These are phyloP conservation scores for Eupithecia pulchellata DNA, from an alignment of 2,888 invertebrate species.

Conservation along the genomic window DNA sequence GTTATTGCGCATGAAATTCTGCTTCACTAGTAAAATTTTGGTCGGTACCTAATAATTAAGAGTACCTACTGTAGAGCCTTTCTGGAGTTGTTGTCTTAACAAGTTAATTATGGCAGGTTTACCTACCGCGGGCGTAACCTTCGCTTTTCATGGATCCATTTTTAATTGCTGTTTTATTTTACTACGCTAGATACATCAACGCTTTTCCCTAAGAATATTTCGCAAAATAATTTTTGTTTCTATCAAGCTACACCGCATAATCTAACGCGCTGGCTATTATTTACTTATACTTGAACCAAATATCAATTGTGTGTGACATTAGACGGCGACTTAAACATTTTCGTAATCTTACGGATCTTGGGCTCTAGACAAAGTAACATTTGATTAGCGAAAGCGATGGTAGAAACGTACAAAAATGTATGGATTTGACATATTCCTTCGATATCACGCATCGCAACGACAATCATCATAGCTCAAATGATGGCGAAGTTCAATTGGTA, in stretches of 20 bases:
- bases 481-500: too few relatives aligned
- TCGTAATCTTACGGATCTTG: too few relatives aligned
- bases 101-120: neutral
- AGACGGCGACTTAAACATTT: neutral
- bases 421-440: too few relatives aligned
- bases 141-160: neutral
- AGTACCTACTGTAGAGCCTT: neutral
- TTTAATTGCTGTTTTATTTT: neutral
- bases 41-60: neutral
- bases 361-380: too few relatives aligned
- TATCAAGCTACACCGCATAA: too few relatives aligned
- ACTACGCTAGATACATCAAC: neutral
- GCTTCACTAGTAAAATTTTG: conserved; percentile 6
- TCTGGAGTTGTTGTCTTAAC: neutral
- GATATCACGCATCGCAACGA: too few relatives aligned
- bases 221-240: too few relatives aligned
- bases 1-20: conserved; percentile 22
- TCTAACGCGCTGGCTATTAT: too few relatives aligned
- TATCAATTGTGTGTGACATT: neutral
- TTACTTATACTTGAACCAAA: neutral
- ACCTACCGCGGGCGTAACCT: neutral
- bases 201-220: too few relatives aligned
- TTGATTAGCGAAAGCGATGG: too few relatives aligned
- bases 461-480: too few relatives aligned
- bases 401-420: too few relatives aligned